Conservation (phyloP, 1,140 invertebrate species). For the Hermetia illucens region DNA sequence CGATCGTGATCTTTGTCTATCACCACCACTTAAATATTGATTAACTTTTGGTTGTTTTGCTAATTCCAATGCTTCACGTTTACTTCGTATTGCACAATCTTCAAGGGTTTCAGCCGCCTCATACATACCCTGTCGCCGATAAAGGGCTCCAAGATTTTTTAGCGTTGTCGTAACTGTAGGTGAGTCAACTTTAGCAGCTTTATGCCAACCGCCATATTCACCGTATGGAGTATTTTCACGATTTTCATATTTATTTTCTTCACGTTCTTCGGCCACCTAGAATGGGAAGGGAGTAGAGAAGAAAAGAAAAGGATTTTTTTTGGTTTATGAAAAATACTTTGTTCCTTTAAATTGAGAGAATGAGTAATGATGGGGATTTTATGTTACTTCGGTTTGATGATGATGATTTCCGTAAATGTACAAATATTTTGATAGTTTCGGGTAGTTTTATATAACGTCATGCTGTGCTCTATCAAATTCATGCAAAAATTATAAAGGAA, state of each 20-base stretch:
- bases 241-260: slow-evolving; percentile 86
- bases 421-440: no score
- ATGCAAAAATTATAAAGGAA: no score
- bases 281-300: no score
- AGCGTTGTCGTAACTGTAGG: slow-evolving; percentile 94
- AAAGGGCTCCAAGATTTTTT: slow-evolving; percentile 93
- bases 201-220: slow-evolving; percentile 95
- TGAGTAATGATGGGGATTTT: no score
- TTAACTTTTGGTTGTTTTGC: slow-evolving; percentile 78
- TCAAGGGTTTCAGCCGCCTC: slow-evolving; percentile 97
- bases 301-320: no score
- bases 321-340: no score
- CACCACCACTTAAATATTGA: slow-evolving; percentile 42
- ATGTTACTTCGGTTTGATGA: no score
- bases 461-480: no score
- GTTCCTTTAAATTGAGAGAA: no score
- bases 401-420: no score
- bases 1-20: slow-evolving; percentile 20
- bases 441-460: no score
- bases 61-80: slow-evolving; percentile 86
- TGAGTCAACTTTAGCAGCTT: slow-evolving; percentile 96
- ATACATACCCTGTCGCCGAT: slow-evolving; percentile 95
- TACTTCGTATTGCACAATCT: slow-evolving; percentile 86
- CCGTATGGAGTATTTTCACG: slow-evolving; percentile 83
- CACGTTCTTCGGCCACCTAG: slow-evolving; percentile 88